phyloP scores from a whole-genome alignment of 1,140 invertebrate species.

The Formica exsecta region DNA sequence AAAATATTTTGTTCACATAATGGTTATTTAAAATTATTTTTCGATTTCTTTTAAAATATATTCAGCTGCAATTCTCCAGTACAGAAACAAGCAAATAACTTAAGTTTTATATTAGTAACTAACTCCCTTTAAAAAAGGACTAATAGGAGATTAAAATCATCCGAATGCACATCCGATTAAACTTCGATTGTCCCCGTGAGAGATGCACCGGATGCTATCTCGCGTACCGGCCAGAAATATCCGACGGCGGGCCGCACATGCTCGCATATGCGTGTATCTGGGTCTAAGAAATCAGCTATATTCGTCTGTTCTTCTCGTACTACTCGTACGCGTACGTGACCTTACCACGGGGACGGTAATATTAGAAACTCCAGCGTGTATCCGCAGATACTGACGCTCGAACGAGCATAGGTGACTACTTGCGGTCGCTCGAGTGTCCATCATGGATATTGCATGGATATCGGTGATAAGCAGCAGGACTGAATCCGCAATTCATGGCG shows the following conservation, averaged over 20 bases:
- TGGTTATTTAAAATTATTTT: constrained; percentile 4
- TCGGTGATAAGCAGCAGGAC: not conserved
- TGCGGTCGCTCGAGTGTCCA: constrained; percentile 30
- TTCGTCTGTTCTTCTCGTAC: constrained; percentile 56
- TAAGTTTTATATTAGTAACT: not conserved
- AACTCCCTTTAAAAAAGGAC: not conserved
- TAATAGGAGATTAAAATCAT: constrained; percentile 23
- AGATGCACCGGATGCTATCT: constrained; percentile 57
- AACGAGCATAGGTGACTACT: constrained; percentile 22
- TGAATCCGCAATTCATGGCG: constrained; percentile 8
- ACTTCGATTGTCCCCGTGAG: not conserved
- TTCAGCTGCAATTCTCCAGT: not conserved
- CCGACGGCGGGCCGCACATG: constrained; percentile 16
- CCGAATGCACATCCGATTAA: not conserved
- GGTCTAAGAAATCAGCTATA: constrained; percentile 64
- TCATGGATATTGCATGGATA: not conserved
- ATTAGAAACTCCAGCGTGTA: constrained; percentile 54
- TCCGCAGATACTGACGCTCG: constrained; percentile 32
- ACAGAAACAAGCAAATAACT: not conserved
- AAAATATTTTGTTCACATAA: not conserved
- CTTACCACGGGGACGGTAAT: constrained; percentile 53
- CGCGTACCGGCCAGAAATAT: constrained; percentile 46
- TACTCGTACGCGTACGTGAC: constrained; percentile 53
- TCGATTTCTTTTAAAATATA: not conserved
- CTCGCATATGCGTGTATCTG: constrained; percentile 53